Conservation (phyloP, 2,797 vertebrate genomes). For the Sebastes cheni region DNA sequence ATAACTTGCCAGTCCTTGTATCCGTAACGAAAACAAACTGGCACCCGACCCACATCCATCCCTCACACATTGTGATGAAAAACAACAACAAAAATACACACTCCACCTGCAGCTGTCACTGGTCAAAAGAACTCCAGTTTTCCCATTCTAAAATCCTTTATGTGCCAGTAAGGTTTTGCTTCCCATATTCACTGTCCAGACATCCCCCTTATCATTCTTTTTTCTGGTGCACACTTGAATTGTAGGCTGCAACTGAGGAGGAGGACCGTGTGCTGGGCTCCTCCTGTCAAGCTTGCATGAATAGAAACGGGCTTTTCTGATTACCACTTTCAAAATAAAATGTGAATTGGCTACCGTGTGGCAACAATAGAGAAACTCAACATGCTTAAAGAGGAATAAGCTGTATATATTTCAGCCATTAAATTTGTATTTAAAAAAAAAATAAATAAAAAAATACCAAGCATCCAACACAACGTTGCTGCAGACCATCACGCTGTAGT, state of each 20-base stretch:
- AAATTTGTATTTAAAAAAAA: background rate
- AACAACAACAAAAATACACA: conserved; percentile 35
- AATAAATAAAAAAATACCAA: background rate
- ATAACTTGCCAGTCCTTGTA: conserved; percentile 69
- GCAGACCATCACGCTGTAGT: background rate
- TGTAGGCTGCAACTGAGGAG: conserved; percentile 60
- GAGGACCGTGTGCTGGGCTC: conserved; percentile 40
- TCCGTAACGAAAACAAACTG: conserved; percentile 66
- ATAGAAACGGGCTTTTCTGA: background rate
- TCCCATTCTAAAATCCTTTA: conserved; percentile 63
- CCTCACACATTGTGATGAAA: conserved; percentile 71
- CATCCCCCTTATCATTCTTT: conserved; percentile 50
- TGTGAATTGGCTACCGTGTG: background rate
- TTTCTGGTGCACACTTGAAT: conserved; percentile 72
- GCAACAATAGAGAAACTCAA: background rate
- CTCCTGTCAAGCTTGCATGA: conserved; percentile 35
- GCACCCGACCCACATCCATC: conserved; percentile 73
- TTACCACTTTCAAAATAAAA: conserved; percentile 67
- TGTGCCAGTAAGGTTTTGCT: conserved; percentile 37
- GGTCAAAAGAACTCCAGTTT: conserved; percentile 52
- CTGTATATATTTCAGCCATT: background rate
- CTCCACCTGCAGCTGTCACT: conserved; percentile 51
- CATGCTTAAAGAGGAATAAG: background rate
- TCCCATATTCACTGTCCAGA: conserved; percentile 58
- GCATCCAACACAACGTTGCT: background rate